Evolutionary conservation across 2,113 vertebrate genomes (phyloP).

Genomic region (Gavia stellata): DNA sequence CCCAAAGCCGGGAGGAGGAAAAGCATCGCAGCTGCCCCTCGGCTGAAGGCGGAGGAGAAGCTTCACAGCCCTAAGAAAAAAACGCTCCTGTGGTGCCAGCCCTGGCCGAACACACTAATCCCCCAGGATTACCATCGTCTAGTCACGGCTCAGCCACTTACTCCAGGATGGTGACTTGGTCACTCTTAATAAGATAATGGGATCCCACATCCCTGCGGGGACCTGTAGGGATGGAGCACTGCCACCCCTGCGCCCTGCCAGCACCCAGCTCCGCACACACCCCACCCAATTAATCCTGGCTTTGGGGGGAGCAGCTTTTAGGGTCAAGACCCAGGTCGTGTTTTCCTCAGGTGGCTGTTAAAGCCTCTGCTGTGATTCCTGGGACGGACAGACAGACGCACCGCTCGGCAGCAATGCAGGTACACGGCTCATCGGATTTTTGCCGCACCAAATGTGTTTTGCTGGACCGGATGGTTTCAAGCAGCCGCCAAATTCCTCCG

Average conservation of each 20-base stretch:
- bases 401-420: fast-evolving
- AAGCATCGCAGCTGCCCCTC: neutral
- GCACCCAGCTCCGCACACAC: neutral
- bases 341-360: neutral
- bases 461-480: neutral
- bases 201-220: neutral
- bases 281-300: neutral
- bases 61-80: neutral
- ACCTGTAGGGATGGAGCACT: neutral
- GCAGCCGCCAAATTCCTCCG: neutral
- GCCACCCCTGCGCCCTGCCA: neutral
- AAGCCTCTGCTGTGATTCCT: neutral
- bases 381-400: fast-evolving
- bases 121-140: neutral
- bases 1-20: neutral
- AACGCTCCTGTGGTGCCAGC: neutral
- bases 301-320: neutral
- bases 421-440: fast-evolving
- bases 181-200: neutral
- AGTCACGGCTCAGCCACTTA: neutral
- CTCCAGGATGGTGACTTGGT: neutral
- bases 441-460: neutral
- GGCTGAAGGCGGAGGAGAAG: neutral
- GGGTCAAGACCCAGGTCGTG: neutral
- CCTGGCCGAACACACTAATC: neutral